phyloP scores from a whole-genome alignment of 2,113 vertebrate genomes.

The Lates calcarifer region DNA sequence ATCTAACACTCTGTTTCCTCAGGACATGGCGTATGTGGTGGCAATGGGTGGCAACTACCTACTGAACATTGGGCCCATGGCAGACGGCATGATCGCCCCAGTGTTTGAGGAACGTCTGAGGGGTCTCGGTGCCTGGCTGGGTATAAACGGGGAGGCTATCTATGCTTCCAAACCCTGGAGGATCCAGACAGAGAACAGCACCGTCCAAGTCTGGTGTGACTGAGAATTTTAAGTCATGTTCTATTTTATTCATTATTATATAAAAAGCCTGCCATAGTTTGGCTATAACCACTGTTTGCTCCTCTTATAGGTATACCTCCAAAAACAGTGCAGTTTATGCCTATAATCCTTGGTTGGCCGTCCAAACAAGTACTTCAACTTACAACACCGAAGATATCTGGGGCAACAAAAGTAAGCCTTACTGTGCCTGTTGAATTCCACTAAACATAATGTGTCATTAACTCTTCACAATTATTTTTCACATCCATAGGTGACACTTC shows the following conservation, averaged over 20 bases:
- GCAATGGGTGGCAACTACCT: conserved; percentile 92
- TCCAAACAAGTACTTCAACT: neutral
- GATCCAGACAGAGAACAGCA: conserved; percentile 86
- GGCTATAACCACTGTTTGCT: neutral
- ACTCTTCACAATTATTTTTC: neutral
- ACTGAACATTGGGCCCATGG: conserved; percentile 89
- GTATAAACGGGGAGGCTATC: conserved; percentile 90
- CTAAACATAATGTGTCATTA: neutral
- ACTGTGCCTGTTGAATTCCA: neutral
- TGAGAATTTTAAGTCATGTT: neutral
- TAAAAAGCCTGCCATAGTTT: neutral
- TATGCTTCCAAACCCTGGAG: conserved; percentile 89
- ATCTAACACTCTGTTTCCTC: neutral
- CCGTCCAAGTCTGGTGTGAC: conserved; percentile 83
- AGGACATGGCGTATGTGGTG: conserved; percentile 90
- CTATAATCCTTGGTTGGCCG: conserved; percentile 30
- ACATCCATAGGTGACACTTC: conserved; percentile 85
- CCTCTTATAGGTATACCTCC: conserved; percentile 26
- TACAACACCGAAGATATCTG: conserved; percentile 9
- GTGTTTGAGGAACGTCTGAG: conserved; percentile 91
- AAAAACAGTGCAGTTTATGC: conserved; percentile 30
- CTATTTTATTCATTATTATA: neutral
- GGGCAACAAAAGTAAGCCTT: conserved; percentile 6
- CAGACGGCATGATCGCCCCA: conserved; percentile 88
- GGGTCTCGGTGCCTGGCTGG: conserved; percentile 89